Evolutionary conservation across 2,113 vertebrate species (phyloP).

Genomic region (Carassius gibelio): DNA sequence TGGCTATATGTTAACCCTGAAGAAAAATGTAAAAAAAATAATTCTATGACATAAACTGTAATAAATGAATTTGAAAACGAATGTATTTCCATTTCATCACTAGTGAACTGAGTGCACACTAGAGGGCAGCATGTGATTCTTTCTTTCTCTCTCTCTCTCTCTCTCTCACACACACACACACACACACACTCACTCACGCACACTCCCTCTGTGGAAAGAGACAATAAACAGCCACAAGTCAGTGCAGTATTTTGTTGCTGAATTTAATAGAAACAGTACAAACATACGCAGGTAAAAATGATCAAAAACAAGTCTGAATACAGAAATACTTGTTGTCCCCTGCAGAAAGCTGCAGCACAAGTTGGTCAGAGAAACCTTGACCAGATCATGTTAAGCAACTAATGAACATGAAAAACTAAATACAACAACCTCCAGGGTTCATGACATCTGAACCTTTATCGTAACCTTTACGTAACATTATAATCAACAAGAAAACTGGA

Average conservation of each 20-base stretch:
- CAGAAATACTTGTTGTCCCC: constrained; percentile 31
- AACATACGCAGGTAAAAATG: constrained; percentile 39
- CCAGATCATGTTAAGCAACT: not conserved
- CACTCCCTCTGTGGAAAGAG: too few relatives aligned
- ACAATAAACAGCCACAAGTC: too few relatives aligned
- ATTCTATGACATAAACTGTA: constrained; percentile 78
- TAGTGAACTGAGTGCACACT: too few relatives aligned
- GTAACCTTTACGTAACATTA: too few relatives aligned
- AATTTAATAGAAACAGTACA: constrained; percentile 44
- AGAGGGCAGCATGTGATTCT: too few relatives aligned
- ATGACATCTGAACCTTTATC: not conserved
- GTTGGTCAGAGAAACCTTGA: not conserved
- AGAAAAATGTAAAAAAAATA: constrained; percentile 58
- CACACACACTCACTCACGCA: too few relatives aligned
- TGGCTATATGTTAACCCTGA: constrained; percentile 77
- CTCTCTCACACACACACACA: too few relatives aligned
- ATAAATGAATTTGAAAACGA: constrained; percentile 79
- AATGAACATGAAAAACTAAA: not conserved
- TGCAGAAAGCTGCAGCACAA: constrained; percentile 14
- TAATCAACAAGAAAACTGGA: too few relatives aligned
- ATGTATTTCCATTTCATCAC: not conserved
- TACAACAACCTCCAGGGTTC: not conserved
- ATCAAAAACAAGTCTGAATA: constrained; percentile 1
- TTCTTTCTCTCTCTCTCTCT: too few relatives aligned
- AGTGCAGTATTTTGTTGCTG: constrained; percentile 31